Base-by-base conservation (phyloP, 2,797 vertebrate species). In the Sardinella longiceps region DNA sequence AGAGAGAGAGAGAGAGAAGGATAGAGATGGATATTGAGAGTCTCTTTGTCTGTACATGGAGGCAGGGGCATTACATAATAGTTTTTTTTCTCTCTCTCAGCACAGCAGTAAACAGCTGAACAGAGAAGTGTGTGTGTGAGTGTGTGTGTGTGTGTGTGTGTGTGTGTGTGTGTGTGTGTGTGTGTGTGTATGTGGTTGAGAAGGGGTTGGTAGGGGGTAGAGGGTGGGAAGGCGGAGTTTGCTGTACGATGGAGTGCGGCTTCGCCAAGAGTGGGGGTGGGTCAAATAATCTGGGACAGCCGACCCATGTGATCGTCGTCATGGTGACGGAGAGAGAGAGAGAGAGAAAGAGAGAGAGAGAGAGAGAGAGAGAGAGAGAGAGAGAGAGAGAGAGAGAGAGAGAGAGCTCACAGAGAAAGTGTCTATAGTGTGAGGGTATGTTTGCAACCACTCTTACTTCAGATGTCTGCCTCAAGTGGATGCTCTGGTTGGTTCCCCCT, bases 281-380 rank as follows among this genome's bases (percentile, higher is more conserved):
- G 83, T 90, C 85, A 87, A 86, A 81, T 87, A 89, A 89, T 89
- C 86, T 90, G 88, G 88, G 90, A 87, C 90, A 91, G 81, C 80
- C 63, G 60, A 85, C 80, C 87, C 89, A 91, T 89, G 89, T 91
- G 87, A 90, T 85, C 33, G 86, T 91, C 80, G n/a, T 85, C 87
- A 91, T 89, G 90, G 89, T 63, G 81, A 91, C 87, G 45, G 84
- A 51, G 70, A 80, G 74, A 85, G 83, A 84, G 88, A 84, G 84
- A 86, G 85, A 53, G 83, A 84, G 50, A 70, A 84, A 87, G 81
- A 51, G 56, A 83, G 82, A 56, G 46, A 81, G 85, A 66, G 28
- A 60, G 56, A 60, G 56, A 7, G 18, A 23, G 56, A 58, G 56
- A 10, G 56, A 58, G 60, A 66, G 6, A 66, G 60, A 66, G 7